Percentiles rank a stretch among this genome's conserved stretches.
These are phyloP conservation scores for Parapsyche elsis DNA, from an alignment of 1,140 invertebrate genomes.

Conservation along the genomic window DNA sequence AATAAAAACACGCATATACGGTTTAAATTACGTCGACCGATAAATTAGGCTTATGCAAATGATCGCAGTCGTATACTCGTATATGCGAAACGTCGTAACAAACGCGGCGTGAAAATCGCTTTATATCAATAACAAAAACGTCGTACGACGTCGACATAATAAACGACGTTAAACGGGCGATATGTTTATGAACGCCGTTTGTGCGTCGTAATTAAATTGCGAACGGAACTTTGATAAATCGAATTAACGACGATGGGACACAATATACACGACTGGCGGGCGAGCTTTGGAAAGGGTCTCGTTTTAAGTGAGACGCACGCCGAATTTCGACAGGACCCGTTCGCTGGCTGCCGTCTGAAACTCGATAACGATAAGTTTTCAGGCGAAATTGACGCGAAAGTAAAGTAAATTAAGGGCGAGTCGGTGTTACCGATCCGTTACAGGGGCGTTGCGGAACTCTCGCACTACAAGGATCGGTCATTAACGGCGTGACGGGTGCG, in stretches of 20 bases:
- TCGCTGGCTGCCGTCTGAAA: conserved; percentile 7
- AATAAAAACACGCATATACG: too few species aligned
- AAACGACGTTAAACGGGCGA: conserved; percentile 17
- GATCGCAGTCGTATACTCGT: too few species aligned
- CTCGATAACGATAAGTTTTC: conserved; percentile 19
- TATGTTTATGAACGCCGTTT: conserved; percentile 38
- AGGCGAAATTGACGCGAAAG: conserved; percentile 28
- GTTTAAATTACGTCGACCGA: too few species aligned
- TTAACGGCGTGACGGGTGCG: not conserved
- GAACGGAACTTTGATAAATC: conserved; percentile 37
- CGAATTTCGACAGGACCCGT: not conserved
- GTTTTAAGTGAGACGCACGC: not conserved
- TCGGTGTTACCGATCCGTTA: not conserved
- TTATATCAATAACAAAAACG: too few species aligned
- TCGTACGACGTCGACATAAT: not conserved
- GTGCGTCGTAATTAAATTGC: conserved; percentile 33
- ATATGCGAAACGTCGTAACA: too few species aligned
- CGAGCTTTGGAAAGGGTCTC: not conserved
- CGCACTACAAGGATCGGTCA: conserved; percentile 18
- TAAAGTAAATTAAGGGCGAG: conserved; percentile 25
- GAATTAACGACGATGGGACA: conserved; percentile 32
- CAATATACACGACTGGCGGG: conserved; percentile 23
- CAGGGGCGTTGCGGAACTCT: not conserved
- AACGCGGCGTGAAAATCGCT: too few species aligned
- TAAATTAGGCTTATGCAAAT: too few species aligned